Percentiles rank a stretch among this genome's conserved stretches.
Conservation (phyloP, 2,113 vertebrate genomes). For the Ophthalmotilapia sp. region DNA sequence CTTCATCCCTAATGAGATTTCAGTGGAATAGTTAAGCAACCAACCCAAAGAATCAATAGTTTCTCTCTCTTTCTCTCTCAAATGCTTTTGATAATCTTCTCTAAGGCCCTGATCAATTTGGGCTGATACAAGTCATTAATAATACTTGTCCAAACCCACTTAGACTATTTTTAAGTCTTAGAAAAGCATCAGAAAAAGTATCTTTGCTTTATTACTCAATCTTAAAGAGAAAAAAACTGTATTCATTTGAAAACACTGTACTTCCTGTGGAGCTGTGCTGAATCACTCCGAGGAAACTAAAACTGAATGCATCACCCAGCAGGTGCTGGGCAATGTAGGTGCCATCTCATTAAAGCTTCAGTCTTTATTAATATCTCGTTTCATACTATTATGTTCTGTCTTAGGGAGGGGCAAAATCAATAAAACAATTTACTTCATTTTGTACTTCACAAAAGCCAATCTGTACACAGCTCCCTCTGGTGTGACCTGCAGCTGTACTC, state of each 20-base stretch:
- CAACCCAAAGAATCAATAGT: slow-evolving; percentile 56
- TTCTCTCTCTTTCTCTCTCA: slow-evolving; percentile 53
- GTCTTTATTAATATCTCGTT: slow-evolving; percentile 50
- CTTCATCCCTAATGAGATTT: slow-evolving; percentile 69
- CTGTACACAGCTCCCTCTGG: slow-evolving; percentile 5
- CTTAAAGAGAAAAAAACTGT: not conserved
- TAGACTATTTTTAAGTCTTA: slow-evolving; percentile 31
- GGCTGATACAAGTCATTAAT: slow-evolving; percentile 63
- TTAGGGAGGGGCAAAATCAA: slow-evolving; percentile 38
- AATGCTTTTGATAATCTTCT: slow-evolving; percentile 71
- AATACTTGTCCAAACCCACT: slow-evolving; percentile 44
- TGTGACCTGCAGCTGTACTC: not conserved
- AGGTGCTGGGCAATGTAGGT: not conserved
- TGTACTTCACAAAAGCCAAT: slow-evolving; percentile 10
- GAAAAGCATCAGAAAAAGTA: slow-evolving; percentile 24
- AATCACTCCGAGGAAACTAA: not conserved
- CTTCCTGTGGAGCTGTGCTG: not conserved
- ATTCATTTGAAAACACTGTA: not conserved
- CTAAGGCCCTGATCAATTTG: slow-evolving; percentile 63
- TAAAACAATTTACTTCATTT: slow-evolving; percentile 58
- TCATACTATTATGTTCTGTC: slow-evolving; percentile 14
- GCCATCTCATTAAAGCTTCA: slow-evolving; percentile 37
- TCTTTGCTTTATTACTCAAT: not conserved
- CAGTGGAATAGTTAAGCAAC: slow-evolving; percentile 58
- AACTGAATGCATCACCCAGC: not conserved